Conservation (phyloP, 1,140 invertebrate genomes). For the Drosophila santomea region DNA sequence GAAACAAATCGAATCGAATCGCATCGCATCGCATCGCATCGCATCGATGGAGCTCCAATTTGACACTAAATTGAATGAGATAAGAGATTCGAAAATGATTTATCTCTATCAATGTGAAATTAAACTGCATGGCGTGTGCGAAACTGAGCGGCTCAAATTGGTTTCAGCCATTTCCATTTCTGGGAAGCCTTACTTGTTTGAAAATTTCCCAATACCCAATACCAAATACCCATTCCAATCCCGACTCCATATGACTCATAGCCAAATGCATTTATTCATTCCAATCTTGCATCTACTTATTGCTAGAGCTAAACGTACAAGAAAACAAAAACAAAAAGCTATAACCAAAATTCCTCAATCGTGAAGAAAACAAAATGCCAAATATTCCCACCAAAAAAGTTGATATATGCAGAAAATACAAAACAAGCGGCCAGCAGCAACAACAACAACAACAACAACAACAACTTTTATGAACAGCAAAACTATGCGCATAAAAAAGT, state of each 20-base stretch:
- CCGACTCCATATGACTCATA: slow-evolving; percentile 26
- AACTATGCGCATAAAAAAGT: slow-evolving; percentile 75
- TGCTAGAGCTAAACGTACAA: slow-evolving; percentile 1
- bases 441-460: slow-evolving; percentile 17
- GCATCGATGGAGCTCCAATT: slow-evolving; percentile 16
- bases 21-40: not conserved
- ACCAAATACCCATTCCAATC: not conserved
- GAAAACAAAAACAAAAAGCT: slow-evolving; percentile 19
- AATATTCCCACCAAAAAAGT: slow-evolving; percentile 70
- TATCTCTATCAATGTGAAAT: slow-evolving; percentile 8
- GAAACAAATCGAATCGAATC: not conserved
- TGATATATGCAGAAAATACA: slow-evolving; percentile 62
- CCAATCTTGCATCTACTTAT: slow-evolving; percentile 44
- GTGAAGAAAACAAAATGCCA: slow-evolving; percentile 57
- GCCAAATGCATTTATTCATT: slow-evolving; percentile 42
- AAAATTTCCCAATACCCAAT: slow-evolving; percentile 11
- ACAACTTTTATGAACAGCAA: slow-evolving; percentile 31
- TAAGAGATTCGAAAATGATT: slow-evolving; percentile 36
- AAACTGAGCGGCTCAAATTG: slow-evolving; percentile 5
- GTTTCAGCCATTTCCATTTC: not conserved
- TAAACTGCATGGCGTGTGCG: slow-evolving; percentile 10
- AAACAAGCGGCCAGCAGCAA: slow-evolving; percentile 16
- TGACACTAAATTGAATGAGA: slow-evolving; percentile 41
- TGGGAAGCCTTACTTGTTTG: not conserved
- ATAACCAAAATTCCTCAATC: slow-evolving; percentile 65